Percentiles rank a stretch among this genome's conserved stretches.
phyloP scores from a whole-genome alignment of 1,140 invertebrate species.

The Parasteatoda tepidariorum region DNA sequence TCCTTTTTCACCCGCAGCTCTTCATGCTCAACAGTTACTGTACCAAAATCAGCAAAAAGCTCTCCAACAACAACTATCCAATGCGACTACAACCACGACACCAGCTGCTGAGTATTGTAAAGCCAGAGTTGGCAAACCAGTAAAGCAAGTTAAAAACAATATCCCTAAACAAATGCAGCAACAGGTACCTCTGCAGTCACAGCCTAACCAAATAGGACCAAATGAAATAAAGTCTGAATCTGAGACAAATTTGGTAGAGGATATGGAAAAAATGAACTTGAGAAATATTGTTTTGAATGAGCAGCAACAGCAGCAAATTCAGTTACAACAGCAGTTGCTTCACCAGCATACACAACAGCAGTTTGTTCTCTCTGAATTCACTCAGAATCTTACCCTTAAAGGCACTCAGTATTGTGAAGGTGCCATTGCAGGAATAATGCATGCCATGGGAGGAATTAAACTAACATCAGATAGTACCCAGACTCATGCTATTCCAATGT shows the following conservation, averaged over 20 bases:
- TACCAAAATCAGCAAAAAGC: conserved; percentile 42
- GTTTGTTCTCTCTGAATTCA: conserved; percentile 63
- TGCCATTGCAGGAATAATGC: conserved; percentile 55
- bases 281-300: conserved; percentile 59
- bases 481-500: conserved; percentile 55
- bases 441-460: conserved; percentile 51
- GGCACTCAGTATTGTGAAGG: conserved; percentile 50
- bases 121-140: conserved; percentile 2
- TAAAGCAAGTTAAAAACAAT: conserved; percentile 49
- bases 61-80: conserved; percentile 4
- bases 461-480: conserved; percentile 49
- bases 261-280: conserved; percentile 58
- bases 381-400: conserved; percentile 57
- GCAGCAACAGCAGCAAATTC: conserved; percentile 63
- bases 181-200: conserved; percentile 63
- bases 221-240: conserved; percentile 31
- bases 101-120: conserved; percentile 41
- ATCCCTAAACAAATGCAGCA: conserved; percentile 39
- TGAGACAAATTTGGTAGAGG: not conserved
- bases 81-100: conserved; percentile 6
- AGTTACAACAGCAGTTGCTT: conserved; percentile 64
- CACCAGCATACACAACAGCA: conserved; percentile 65
- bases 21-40: conserved; percentile 39
- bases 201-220: conserved; percentile 15
- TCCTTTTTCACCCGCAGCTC: conserved; percentile 1